phyloP scores from a whole-genome alignment of 2,797 vertebrate genomes.

The Hozukius guyotensis region DNA sequence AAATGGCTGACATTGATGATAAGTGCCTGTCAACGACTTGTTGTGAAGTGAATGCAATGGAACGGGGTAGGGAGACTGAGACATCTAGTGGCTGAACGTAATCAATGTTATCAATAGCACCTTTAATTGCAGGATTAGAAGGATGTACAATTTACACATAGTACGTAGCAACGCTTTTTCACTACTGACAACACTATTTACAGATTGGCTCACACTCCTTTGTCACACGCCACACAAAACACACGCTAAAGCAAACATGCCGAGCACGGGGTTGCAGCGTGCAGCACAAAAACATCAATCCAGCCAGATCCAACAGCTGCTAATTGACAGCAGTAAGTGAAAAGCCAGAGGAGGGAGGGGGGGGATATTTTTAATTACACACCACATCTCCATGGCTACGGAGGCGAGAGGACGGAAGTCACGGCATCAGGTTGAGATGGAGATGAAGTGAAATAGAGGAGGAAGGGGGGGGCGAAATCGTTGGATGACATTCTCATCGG shows the following conservation, averaged over 20 bases:
- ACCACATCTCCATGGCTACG: constrained; percentile 67
- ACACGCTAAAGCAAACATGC: constrained; percentile 15
- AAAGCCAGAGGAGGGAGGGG: constrained; percentile 60
- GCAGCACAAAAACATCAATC: constrained; percentile 33
- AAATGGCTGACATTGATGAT: no score
- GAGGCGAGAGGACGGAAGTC: constrained; percentile 47
- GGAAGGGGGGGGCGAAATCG: constrained; percentile 4
- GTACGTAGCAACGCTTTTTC: not conserved
- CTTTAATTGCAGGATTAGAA: not conserved
- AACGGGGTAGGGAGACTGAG: no score
- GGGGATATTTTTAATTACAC: constrained; percentile 81
- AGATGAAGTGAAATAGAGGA: constrained; percentile 39
- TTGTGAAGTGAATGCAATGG: no score
- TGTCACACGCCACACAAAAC: not conserved
- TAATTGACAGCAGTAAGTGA: constrained; percentile 80
- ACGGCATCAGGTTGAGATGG: constrained; percentile 53
- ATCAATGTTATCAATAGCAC: no score
- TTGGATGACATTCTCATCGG: constrained; percentile 48
- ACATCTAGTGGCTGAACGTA: no score
- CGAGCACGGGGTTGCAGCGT: constrained; percentile 4
- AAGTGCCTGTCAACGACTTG: no score
- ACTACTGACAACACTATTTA: not conserved
- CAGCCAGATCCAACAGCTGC: constrained; percentile 57
- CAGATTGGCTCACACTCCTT: not conserved
- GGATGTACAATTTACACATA: not conserved